phyloP scores from a whole-genome alignment of 1,140 invertebrate species.

The Anagrus nilaparvatae region DNA sequence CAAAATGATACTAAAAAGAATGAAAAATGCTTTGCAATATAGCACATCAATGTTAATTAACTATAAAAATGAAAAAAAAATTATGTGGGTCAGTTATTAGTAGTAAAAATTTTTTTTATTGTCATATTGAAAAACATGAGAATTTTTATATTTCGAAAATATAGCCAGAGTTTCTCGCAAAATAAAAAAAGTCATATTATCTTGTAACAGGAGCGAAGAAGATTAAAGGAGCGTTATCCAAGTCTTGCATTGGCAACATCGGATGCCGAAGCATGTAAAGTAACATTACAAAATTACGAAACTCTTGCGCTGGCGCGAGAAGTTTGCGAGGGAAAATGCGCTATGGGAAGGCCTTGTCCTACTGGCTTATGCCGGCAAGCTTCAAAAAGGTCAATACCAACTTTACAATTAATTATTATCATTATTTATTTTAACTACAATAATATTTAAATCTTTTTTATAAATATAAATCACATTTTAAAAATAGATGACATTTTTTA shows the following conservation, averaged over 20 bases:
- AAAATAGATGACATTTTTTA: neutral
- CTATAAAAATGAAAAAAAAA: too few species aligned
- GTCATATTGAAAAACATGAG: neutral
- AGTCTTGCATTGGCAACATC: conserved; percentile 59
- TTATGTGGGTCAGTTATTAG: neutral
- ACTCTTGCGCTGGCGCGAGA: conserved; percentile 62
- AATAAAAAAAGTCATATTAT: too few species aligned
- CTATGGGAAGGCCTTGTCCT: conserved; percentile 72
- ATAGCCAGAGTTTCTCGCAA: too few species aligned
- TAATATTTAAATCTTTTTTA: too few species aligned
- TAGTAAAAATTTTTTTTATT: neutral
- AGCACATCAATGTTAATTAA: too few species aligned
- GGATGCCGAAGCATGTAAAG: conserved; percentile 65
- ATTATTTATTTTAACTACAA: neutral
- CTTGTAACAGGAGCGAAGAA: conserved; percentile 67
- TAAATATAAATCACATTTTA: too few species aligned
- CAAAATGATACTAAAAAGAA: too few species aligned
- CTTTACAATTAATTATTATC: neutral
- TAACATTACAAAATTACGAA: conserved; percentile 72
- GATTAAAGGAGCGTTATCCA: conserved; percentile 74
- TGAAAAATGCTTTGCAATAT: too few species aligned
- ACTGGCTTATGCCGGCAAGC: conserved; percentile 55
- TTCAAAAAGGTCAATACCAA: conserved; percentile 39
- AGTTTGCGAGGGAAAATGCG: conserved; percentile 77
- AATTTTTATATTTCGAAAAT: too few species aligned